Base-by-base conservation (phyloP, 2,113 vertebrate genomes). In the Perca schrenkii region DNA sequence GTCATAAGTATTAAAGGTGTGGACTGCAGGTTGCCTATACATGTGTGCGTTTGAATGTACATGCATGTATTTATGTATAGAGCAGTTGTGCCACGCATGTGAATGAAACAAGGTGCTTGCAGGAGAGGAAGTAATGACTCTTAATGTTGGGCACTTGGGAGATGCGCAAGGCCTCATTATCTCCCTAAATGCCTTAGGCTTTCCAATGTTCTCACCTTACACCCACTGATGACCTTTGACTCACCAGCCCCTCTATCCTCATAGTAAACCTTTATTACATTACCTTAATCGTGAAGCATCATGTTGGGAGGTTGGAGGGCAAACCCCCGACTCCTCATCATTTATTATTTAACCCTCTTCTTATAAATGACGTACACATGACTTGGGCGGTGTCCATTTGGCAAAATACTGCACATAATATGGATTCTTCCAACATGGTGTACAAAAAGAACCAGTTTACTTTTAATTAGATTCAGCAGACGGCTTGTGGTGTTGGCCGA, bases 181-280 rank as follows among this genome's bases (percentile, higher is more conserved):
- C 95, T 92, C 91, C 88, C 94, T 96, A 94, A 96, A 91, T 89
- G 96, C 96, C 96, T 80, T 88, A 96, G 96, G 95, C 95, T 96
- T 96, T 96, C 94, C 91, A 86, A 93, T 96, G 97, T 94, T 96
- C 92, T 97, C 96, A 97, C 96, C 96, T 96, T 95, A 96, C 96
- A 96, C 96, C 96, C 96, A 97, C 96, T 90, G 92, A 94, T 97
- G 97, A 97, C 97, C 97, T 98, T 97, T 99, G 98, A 97, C 95
- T 98, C 98, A 99, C 94, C 95, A 94, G 94, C 93, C 94, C 91
- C 95, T 96, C 93, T 88, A 95, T 94, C 94, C 96, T 97, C 93
- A 96, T 96, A 95, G 95, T 95, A 96, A 96, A 96, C 90, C 94
- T 95, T 97, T 96, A 97, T 97, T 97, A 95, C 96, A 98, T 98